Evolutionary conservation across 2,888 invertebrate species (phyloP), one percentile per base, ranked within the genome.

Genomic region (Ichneumon xanthorius): DNA sequence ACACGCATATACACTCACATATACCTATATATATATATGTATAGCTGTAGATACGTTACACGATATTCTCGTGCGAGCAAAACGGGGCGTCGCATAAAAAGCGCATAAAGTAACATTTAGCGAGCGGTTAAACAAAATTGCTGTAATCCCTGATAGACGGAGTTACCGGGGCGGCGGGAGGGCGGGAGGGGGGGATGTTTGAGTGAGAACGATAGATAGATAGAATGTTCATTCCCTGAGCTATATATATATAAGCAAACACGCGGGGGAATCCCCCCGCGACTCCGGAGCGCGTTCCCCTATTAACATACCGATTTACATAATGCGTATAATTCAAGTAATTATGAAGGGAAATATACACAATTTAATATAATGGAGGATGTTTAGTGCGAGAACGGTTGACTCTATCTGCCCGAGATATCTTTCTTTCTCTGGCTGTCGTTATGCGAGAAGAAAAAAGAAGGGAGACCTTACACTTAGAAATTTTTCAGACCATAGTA

Each of bases 271-370:
- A 30, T 65, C 65, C 58, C 72, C 75, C 68, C 73, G 67, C 61
- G 33, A 63, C 16, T 63, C 30, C 33, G 16, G 16, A 63, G 77
- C 77, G 82, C 76, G 68, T 65, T 65, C 65, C 55, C 75, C 71
- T 87, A 93, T 93, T 93, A 93, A 93, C 93, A 93, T 92, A 92
- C 81, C 91, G 90, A 93, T 93, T 93, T 93, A 92, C 93, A 93
- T 93, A 93, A 93, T 93, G 92, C 92, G 91, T 92, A 93, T 93
- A 93, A 93, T 93, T 93, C 93, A 91, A 92, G 93, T 93, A 93
- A 93, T 93, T 93, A 93, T 93, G 90, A 91, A 92, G 91, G 92
- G 92, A 92, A 93, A 93, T 93, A 93, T 93, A 93, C 93, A 93
- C 93, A 92, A 93, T 93, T 93, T 93, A 92, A 92, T 93, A 93